Evolutionary conservation across 1,140 invertebrate genomes (phyloP), one percentile per base, ranked within the genome.

Genomic region (Drosophila bipectinata): DNA sequence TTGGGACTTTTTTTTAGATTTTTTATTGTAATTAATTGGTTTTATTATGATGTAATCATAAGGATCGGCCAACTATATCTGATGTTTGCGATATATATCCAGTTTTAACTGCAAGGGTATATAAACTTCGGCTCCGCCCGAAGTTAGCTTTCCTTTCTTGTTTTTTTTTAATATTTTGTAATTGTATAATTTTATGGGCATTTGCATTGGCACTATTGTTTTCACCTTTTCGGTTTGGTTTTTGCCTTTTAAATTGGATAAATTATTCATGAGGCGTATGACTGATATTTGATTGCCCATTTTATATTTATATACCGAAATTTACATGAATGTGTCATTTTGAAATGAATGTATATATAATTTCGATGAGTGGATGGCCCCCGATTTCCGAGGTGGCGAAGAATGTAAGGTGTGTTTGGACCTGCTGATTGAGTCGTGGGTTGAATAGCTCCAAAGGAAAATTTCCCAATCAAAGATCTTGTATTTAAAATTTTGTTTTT

Each of bases 111-210:
- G n/a, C n/a, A n/a, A n/a, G n/a, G n/a, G n/a, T n/a, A n/a, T n/a
- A n/a, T n/a, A n/a, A n/a, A n/a, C n/a, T n/a, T n/a, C n/a, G n/a
- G n/a, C n/a, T n/a, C n/a, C n/a, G n/a, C n/a, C n/a, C n/a, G n/a
- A n/a, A n/a, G n/a, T n/a, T n/a, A n/a, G n/a, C n/a, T n/a, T n/a
- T n/a, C n/a, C n/a, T n/a, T n/a, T n/a, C n/a, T n/a, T n/a, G n/a
- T n/a, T 79, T 71, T 58, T 59, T 64, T 83, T 83, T 79, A 87
- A 79, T 88, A 87, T 87, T 87, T 88, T 88, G 83, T 87, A 87
- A 87, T 87, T 87, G 79, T 88, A 87, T 88, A 87, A 87, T 82
- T 88, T 88, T 71, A 79, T 77, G 83, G 63, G 53, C 72, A 88
- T 88, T 82, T 87, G 69, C 82, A 81, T 75, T 72, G 55, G 30